Evolutionary conservation across 2,113 vertebrate genomes (phyloP).

Genomic region (Nycticryphes semicollaris): DNA sequence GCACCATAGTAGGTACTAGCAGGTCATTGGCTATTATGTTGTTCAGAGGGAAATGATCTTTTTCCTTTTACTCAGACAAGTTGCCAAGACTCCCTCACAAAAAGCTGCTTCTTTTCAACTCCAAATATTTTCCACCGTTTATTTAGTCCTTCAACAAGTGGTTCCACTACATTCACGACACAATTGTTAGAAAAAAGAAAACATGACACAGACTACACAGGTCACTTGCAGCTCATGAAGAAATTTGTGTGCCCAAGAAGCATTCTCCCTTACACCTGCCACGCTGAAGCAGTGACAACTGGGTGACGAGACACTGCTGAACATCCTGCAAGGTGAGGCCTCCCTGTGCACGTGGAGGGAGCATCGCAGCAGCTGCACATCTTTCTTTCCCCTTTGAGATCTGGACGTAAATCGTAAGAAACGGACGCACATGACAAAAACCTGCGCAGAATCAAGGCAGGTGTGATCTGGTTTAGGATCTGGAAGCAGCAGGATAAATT

Average conservation of each 20-base stretch:
- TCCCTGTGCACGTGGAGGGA: fast-evolving
- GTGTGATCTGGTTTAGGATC: neutral
- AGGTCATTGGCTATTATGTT: neutral
- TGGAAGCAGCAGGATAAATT: neutral
- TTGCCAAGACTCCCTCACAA: neutral
- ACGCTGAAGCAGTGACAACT: fast-evolving
- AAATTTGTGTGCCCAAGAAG: neutral
- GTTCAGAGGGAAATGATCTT: neutral
- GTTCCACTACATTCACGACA: neutral
- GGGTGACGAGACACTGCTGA: neutral
- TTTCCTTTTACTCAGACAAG: neutral
- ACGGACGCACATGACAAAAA: neutral
- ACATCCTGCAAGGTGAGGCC: fast-evolving
- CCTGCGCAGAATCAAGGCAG: neutral
- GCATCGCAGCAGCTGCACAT: neutral
- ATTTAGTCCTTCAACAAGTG: neutral
- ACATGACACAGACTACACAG: neutral
- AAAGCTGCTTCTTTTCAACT: neutral
- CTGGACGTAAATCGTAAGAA: neutral
- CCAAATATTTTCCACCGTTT: neutral
- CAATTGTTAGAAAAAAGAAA: neutral
- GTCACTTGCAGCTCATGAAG: neutral
- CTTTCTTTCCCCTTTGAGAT: neutral
- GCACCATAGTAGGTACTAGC: neutral
- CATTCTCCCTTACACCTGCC: neutral